These are phyloP conservation scores for Eurytoma californica DNA, from an alignment of 2,888 invertebrate genomes.

Conservation along the genomic window DNA sequence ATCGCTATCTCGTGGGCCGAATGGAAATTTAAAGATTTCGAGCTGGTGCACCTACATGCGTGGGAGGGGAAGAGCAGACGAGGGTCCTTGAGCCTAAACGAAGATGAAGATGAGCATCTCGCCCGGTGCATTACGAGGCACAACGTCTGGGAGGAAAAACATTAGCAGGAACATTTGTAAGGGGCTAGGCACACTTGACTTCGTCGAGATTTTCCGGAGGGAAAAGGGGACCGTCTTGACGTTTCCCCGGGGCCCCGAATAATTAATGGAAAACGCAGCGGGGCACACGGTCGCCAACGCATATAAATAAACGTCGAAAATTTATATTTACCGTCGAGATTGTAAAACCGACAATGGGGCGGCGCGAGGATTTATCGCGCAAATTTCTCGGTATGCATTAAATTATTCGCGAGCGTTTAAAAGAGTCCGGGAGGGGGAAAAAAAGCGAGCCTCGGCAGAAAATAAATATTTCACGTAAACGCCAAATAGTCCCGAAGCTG, in stretches of 20 bases:
- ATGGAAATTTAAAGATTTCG: no score
- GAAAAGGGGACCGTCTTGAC: no score
- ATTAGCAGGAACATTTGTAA: no score
- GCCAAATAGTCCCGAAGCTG: constrained; percentile 13
- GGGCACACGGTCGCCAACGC: not conserved
- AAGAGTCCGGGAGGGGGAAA: not conserved
- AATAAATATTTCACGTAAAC: constrained; percentile 38
- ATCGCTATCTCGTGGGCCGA: no score
- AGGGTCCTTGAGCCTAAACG: no score
- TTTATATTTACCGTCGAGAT: not conserved
- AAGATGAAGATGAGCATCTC: no score
- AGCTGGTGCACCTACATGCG: no score
- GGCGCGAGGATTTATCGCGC: constrained; percentile 9
- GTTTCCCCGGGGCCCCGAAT: not conserved
- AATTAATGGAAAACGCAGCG: not conserved
- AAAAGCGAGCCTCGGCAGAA: not conserved
- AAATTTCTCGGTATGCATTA: not conserved
- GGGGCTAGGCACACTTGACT: not conserved
- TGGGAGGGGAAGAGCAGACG: no score
- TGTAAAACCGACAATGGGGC: not conserved
- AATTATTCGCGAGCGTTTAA: not conserved
- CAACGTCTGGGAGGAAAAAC: not conserved
- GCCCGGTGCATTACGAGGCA: no score
- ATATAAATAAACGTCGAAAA: not conserved
- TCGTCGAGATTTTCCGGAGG: not conserved